Evolutionary conservation across 1,140 invertebrate species (phyloP).

Genomic region (Procambarus clarkii): DNA sequence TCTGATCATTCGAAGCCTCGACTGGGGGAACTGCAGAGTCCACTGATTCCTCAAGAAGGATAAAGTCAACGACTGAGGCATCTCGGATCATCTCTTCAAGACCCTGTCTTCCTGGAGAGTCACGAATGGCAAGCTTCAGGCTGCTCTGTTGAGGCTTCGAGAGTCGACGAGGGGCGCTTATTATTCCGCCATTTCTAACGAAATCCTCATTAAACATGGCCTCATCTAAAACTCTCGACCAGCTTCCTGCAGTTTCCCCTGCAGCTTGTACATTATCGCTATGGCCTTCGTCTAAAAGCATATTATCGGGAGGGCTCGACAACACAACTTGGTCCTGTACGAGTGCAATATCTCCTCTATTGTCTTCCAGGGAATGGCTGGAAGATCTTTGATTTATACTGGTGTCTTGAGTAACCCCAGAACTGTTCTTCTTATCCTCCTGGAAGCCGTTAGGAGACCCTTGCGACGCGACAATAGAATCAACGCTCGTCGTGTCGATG

Average conservation of each 20-base stretch:
- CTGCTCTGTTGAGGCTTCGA: not conserved
- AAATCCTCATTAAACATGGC: conserved; percentile 6
- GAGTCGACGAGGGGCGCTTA: not conserved
- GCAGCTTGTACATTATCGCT: not conserved
- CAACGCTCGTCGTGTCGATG: not conserved
- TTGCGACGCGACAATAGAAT: not conserved
- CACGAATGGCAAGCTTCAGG: not conserved
- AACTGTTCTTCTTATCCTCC: not conserved
- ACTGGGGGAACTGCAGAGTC: not conserved
- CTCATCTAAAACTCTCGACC: not conserved
- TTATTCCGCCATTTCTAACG: not conserved
- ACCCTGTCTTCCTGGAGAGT: not conserved
- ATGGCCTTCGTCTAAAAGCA: not conserved
- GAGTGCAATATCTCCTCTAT: not conserved
- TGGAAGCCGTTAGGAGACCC: not conserved
- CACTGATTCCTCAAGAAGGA: not conserved
- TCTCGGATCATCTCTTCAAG: not conserved
- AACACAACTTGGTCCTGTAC: not conserved
- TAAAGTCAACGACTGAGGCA: conserved; percentile 15
- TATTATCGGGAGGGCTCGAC: not conserved
- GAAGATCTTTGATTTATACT: not conserved
- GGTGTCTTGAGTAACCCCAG: not conserved
- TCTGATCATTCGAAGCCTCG: not conserved
- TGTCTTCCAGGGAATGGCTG: not conserved
- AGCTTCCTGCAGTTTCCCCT: not conserved